Conservation (phyloP, 2,797 vertebrate genomes). For the Limosa lapponica region DNA sequence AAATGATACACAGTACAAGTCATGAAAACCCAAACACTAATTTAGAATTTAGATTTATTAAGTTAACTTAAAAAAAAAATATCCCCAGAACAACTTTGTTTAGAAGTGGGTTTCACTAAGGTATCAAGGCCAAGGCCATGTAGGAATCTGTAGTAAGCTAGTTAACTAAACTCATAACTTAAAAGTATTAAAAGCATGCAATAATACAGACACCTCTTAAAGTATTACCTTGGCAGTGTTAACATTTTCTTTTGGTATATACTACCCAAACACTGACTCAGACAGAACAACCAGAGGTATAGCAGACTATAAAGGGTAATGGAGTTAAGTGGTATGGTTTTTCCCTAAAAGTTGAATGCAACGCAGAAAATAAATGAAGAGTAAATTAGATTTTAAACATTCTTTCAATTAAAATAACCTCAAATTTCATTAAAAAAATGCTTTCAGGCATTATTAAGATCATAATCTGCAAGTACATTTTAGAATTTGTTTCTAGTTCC, state of each 20-base stretch:
- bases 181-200: not conserved
- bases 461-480: not conserved
- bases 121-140: not conserved
- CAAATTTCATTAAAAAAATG: not conserved
- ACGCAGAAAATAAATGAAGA: not conserved
- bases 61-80: not conserved
- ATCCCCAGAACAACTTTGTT: not conserved
- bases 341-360: slow-evolving; percentile 13
- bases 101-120: not conserved
- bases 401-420: slow-evolving; percentile 40
- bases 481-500: slow-evolving; percentile 7
- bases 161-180: not conserved
- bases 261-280: not conserved
- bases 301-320: not conserved
- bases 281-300: not conserved
- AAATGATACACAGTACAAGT: not conserved
- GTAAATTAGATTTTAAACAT: not conserved
- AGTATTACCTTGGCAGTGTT: not conserved
- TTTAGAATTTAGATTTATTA: not conserved
- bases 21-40: not conserved
- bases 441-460: slow-evolving; percentile 35
- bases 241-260: not conserved
- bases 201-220: not conserved
- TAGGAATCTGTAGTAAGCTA: not conserved
- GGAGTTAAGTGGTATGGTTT: not conserved